phyloP scores from a whole-genome alignment of 2,113 vertebrate species.

The Plecotus auritus region DNA sequence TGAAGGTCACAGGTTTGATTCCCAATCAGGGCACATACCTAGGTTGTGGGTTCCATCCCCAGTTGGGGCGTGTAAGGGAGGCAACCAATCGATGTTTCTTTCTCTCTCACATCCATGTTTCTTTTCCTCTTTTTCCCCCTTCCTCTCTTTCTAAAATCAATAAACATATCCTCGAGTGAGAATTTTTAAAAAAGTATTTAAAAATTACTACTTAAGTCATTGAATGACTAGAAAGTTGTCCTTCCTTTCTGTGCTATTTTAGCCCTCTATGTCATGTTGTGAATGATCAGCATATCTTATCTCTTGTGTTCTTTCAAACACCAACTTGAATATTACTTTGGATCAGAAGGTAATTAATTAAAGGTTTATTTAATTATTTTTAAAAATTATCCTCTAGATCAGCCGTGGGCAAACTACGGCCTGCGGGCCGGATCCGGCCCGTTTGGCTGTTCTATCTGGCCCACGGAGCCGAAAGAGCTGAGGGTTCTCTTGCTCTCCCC shows the following conservation, averaged over 20 bases:
- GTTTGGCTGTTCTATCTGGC: too few relatives aligned
- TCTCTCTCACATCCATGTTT: background rate
- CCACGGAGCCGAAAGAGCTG: too few relatives aligned
- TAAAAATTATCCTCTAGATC: background rate
- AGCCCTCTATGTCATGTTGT: background rate
- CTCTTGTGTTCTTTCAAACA: background rate
- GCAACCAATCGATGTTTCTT: background rate
- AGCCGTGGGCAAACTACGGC: too few relatives aligned
- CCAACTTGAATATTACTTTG: background rate
- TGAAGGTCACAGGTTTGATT: background rate
- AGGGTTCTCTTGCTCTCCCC: too few relatives aligned
- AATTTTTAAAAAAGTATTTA: background rate
- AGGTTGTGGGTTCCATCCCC: too few relatives aligned
- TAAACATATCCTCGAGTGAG: background rate
- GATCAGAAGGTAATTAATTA: slow-evolving; percentile 11
- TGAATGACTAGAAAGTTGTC: background rate
- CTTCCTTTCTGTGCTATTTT: background rate
- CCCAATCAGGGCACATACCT: background rate
- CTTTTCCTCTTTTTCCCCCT: background rate
- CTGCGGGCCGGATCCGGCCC: too few relatives aligned
- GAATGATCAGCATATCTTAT: background rate
- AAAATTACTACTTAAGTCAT: background rate
- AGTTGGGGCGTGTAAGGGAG: too few relatives aligned
- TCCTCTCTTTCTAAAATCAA: background rate
- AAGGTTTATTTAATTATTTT: slow-evolving; percentile 16